Conservation (phyloP, 2,113 vertebrate species). For the Illadopsis cleaveri region DNA sequence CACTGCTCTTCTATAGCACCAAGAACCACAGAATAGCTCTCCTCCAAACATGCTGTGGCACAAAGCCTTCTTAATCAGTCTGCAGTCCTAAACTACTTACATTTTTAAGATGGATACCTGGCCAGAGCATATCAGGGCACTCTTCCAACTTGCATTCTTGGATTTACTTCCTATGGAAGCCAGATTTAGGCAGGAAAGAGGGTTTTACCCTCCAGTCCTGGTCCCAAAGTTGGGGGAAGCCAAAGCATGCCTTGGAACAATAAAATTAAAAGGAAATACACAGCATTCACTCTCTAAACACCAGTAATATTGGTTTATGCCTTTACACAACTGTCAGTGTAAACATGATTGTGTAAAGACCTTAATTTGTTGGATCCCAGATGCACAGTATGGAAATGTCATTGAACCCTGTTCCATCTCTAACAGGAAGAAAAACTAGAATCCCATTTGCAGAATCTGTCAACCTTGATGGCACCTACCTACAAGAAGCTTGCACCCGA, state of each 20-base stretch:
- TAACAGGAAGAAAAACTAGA: conserved; percentile 92
- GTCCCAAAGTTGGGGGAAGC: neutral
- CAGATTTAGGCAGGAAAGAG: neutral
- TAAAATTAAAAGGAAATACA: neutral
- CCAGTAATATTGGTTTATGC: neutral
- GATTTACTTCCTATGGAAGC: neutral
- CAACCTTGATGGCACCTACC: conserved; percentile 88
- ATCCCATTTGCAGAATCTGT: conserved; percentile 87
- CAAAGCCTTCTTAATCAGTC: neutral
- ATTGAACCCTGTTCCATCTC: neutral
- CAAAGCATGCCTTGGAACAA: neutral
- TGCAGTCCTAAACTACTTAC: neutral
- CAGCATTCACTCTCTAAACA: neutral
- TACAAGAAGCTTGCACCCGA: conserved; percentile 95
- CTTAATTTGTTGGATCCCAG: neutral
- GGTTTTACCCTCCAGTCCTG: neutral
- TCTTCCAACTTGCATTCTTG: neutral
- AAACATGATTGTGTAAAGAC: neutral
- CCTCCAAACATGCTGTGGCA: neutral
- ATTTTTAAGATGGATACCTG: neutral
- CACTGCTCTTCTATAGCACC: neutral
- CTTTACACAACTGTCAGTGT: neutral
- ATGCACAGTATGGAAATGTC: neutral
- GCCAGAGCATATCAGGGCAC: neutral
- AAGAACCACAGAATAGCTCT: neutral